phyloP scores from a whole-genome alignment of 2,888 invertebrate genomes.

The Cerceris ruficornis region DNA sequence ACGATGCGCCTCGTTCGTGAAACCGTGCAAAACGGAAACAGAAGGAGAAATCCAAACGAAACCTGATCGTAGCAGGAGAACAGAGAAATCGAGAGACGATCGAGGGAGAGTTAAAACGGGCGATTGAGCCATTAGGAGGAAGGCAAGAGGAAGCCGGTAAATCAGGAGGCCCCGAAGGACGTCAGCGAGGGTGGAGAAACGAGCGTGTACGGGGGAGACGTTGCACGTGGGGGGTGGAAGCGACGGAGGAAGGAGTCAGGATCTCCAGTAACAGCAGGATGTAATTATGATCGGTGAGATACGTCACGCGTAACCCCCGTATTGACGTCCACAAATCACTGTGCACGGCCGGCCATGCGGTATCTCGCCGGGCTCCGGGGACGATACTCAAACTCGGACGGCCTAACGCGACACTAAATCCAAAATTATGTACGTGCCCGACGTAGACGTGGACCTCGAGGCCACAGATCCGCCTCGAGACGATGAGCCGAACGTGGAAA shows the following conservation, averaged over 20 bases:
- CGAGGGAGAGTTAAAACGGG: background rate
- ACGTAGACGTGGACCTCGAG: constrained; percentile 18
- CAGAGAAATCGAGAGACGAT: background rate
- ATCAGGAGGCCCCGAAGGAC: constrained; percentile 59
- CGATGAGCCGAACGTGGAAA: background rate
- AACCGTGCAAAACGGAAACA: background rate
- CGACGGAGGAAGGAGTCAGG: constrained; percentile 55
- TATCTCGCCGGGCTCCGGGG: constrained; percentile 71
- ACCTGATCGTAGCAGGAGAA: background rate
- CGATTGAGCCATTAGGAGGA: constrained; percentile 52
- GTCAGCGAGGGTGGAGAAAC: constrained; percentile 41
- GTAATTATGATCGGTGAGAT: constrained; percentile 82
- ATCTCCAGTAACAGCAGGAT: constrained; percentile 76
- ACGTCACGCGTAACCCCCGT: constrained; percentile 80
- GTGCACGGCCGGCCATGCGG: constrained; percentile 66
- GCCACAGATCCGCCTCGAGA: background rate
- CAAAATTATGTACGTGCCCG: constrained; percentile 60
- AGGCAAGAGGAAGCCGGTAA: constrained; percentile 53
- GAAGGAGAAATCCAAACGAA: constrained; percentile 1
- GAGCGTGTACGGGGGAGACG: constrained; percentile 29
- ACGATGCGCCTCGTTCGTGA: background rate
- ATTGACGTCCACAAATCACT: constrained; percentile 81
- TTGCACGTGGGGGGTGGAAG: constrained; percentile 38
- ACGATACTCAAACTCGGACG: constrained; percentile 64
- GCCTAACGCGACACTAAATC: constrained; percentile 67